phyloP scores from a whole-genome alignment of 2,888 invertebrate species.

The Cloeon dipterum region DNA sequence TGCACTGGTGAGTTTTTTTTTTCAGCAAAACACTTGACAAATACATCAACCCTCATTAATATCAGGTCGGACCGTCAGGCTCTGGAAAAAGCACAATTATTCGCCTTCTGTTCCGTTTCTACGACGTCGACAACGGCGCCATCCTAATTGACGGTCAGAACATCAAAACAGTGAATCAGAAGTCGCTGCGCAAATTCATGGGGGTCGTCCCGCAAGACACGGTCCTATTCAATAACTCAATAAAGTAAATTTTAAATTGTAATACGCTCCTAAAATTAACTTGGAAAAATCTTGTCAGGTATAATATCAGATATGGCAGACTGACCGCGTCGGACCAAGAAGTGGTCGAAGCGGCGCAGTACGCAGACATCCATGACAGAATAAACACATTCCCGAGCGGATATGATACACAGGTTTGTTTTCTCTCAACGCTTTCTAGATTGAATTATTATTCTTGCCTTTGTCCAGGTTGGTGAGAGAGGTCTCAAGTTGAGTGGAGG shows the following conservation, averaged over 20 bases:
- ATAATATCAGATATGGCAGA: conserved; percentile 85
- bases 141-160: conserved; percentile 79
- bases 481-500: conserved; percentile 89
- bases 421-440: too few species aligned
- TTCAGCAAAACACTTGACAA: too few species aligned
- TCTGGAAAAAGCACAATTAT: conserved; percentile 93
- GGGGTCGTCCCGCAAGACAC: conserved; percentile 96
- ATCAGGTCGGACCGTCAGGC: conserved; percentile 66
- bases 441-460: background rate
- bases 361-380: conserved; percentile 83
- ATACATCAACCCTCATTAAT: too few species aligned
- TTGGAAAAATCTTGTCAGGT: too few species aligned
- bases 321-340: conserved; percentile 55
- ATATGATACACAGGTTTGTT: conserved; percentile 50
- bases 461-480: conserved; percentile 64
- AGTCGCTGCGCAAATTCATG: conserved; percentile 60
- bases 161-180: conserved; percentile 62
- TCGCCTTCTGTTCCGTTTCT: conserved; percentile 84
- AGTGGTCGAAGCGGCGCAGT: conserved; percentile 67
- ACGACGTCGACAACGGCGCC: conserved; percentile 72
- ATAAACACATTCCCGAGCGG: conserved; percentile 79
- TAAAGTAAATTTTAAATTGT: conserved; percentile 36
- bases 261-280: too few species aligned
- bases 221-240: conserved; percentile 80
- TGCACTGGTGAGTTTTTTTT: conserved; percentile 46